phyloP scores from a whole-genome alignment of 2,888 invertebrate species.

The Drosophila vallismaia region DNA sequence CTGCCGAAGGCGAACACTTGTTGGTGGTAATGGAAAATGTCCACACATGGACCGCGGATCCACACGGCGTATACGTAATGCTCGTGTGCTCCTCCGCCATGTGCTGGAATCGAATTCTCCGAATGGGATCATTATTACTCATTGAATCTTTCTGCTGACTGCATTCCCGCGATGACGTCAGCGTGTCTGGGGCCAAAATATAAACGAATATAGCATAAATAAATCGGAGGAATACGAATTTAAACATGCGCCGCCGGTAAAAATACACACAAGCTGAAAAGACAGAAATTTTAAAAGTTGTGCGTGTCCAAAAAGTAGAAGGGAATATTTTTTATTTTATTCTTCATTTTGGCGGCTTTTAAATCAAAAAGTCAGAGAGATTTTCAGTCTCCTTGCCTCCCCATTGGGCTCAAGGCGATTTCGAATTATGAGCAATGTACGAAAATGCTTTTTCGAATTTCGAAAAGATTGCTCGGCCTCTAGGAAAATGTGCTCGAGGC shows the following conservation, averaged over 20 bases:
- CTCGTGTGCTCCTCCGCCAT: slow-evolving; percentile 42
- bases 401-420: slow-evolving; percentile 55
- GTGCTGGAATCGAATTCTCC: slow-evolving; percentile 41
- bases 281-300: slow-evolving; percentile 41
- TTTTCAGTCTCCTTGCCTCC: slow-evolving; percentile 6
- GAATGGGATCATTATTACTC: slow-evolving; percentile 12
- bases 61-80: slow-evolving; percentile 61
- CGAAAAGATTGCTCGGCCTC: slow-evolving; percentile 29
- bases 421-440: slow-evolving; percentile 53
- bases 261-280: slow-evolving; percentile 51
- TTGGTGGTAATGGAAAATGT: slow-evolving; percentile 1
- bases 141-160: slow-evolving; percentile 28
- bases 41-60: slow-evolving; percentile 2
- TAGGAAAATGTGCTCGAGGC: slow-evolving; percentile 26
- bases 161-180: slow-evolving; percentile 47
- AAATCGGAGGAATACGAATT: slow-evolving; percentile 51
- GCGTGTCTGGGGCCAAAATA: slow-evolving; percentile 30
- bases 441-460: slow-evolving; percentile 48
- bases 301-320: slow-evolving; percentile 18
- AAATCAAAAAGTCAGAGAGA: slow-evolving; percentile 14
- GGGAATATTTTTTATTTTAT: slow-evolving; percentile 26
- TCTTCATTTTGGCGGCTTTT: slow-evolving; percentile 23
- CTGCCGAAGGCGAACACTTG: slow-evolving; percentile 3
- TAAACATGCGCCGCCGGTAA: slow-evolving; percentile 52
- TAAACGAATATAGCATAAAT: slow-evolving; percentile 43